A percentile compares a stretch with the other conserved stretches of the same genome.
Evolutionary conservation across 2,113 vertebrate species (phyloP).

Genomic region (Otocyon megalotis): DNA sequence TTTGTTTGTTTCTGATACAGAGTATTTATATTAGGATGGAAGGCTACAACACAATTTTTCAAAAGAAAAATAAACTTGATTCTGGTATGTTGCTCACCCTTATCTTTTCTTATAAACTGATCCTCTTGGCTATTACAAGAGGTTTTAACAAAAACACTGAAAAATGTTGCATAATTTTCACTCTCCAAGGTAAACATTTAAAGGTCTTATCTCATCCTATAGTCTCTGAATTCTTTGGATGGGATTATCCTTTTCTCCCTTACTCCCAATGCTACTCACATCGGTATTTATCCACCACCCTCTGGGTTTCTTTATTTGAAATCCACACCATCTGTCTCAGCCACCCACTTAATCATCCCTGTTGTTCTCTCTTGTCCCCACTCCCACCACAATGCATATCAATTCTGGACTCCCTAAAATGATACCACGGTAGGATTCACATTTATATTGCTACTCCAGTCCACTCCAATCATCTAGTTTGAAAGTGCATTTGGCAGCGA

Average conservation of each 20-base stretch:
- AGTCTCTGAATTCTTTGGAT: not conserved
- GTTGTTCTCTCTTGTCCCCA: not conserved
- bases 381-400: not conserved
- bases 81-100: not conserved
- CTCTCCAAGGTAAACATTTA: not conserved
- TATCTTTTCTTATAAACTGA: not conserved
- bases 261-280: not conserved
- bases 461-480: not conserved
- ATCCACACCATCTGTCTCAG: not conserved
- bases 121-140: not conserved
- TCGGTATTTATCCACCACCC: not conserved
- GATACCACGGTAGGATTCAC: not conserved
- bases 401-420: not conserved
- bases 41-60: not conserved
- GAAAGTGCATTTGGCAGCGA: not conserved
- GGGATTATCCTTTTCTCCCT: not conserved
- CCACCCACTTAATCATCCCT: not conserved
- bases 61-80: not conserved
- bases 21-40: not conserved
- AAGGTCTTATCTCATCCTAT: not conserved
- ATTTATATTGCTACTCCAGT: not conserved
- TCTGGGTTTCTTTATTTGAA: conserved; percentile 4
- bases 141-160: not conserved
- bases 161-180: not conserved
- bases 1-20: not conserved